Conservation (phyloP, 37 sponge, comb jelly and placozoan species). For the Mnemiopsis leidyi region DNA sequence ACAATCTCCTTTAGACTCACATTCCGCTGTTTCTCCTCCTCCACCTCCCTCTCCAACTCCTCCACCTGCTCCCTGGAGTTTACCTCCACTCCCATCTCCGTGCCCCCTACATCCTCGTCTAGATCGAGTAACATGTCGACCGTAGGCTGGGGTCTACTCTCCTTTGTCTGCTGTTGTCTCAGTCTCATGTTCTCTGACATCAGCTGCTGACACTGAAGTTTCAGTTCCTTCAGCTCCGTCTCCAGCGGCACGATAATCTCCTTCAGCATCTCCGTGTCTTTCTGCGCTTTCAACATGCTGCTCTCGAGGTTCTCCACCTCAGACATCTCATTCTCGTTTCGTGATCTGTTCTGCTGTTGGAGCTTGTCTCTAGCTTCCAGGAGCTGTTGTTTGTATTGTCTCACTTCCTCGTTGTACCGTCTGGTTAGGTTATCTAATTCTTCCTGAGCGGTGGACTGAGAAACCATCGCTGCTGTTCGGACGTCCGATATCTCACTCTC, state of each 20-base stretch:
- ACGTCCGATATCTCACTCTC: slow-evolving; percentile 45
- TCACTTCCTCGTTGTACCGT: slow-evolving; percentile 38
- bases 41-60: slow-evolving; percentile 11
- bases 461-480: slow-evolving; percentile 22
- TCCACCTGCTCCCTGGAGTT: slow-evolving; percentile 48
- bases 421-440: slow-evolving; percentile 25
- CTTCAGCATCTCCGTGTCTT: slow-evolving; percentile 58
- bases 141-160: slow-evolving; percentile 53
- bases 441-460: slow-evolving; percentile 53
- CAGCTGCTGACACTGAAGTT: slow-evolving; percentile 34
- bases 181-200: slow-evolving; percentile 61
- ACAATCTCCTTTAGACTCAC: neutral
- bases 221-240: slow-evolving; percentile 49
- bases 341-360: neutral
- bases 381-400: neutral
- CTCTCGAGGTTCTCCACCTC: slow-evolving; percentile 45
- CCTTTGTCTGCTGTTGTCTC: neutral
- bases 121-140: slow-evolving; percentile 58
- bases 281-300: slow-evolving; percentile 36
- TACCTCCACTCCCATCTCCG: slow-evolving; percentile 20
- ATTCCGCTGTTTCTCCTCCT: neutral
- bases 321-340: neutral
- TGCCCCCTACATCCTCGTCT: neutral
- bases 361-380: neutral
- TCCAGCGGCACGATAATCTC: slow-evolving; percentile 44